Conservation (phyloP, 2,113 vertebrate species). For the Lophius piscatorius region DNA sequence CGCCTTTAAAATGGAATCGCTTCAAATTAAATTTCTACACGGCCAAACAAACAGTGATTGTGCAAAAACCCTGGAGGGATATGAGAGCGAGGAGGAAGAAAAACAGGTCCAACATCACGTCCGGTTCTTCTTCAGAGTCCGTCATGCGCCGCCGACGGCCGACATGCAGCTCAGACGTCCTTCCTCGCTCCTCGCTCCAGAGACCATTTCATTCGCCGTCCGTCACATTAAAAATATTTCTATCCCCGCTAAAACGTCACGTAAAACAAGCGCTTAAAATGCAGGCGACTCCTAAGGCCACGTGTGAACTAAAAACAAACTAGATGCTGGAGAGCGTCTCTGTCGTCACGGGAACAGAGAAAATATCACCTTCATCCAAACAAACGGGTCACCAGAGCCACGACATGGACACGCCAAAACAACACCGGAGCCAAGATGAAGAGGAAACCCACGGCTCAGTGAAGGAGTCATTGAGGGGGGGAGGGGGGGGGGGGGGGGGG, state of each 20-base stretch:
- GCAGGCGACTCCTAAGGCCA: constrained; percentile 81
- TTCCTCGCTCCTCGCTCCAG: constrained; percentile 2
- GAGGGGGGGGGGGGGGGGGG: too few species aligned
- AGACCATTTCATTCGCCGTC: constrained; percentile 45
- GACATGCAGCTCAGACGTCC: constrained; percentile 51
- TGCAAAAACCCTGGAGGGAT: constrained; percentile 65
- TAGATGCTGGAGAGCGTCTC: constrained; percentile 47
- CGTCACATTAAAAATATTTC: constrained; percentile 38
- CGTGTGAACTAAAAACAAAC: constrained; percentile 80
- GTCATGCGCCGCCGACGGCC: constrained; percentile 35
- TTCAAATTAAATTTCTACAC: constrained; percentile 28
- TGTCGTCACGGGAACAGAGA: constrained; percentile 54
- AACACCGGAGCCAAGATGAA: constrained; percentile 69
- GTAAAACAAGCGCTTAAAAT: constrained; percentile 76
- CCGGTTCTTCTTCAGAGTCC: constrained; percentile 17
- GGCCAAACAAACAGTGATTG: constrained; percentile 59
- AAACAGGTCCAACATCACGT: too few species aligned
- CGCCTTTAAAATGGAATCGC: constrained; percentile 45
- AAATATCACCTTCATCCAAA: constrained; percentile 50
- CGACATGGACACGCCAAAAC: constrained; percentile 56
- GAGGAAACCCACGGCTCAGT: constrained; percentile 39
- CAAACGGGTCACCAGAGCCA: too few species aligned
- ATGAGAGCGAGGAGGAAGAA: constrained; percentile 25
- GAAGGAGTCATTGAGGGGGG: too few species aligned
- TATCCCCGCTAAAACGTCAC: constrained; percentile 50